A percentile compares a stretch with the other conserved stretches of the same genome.
These are phyloP conservation scores for Astyanax mexicanus DNA, from an alignment of 2,797 vertebrate species.

Conservation along the genomic window DNA sequence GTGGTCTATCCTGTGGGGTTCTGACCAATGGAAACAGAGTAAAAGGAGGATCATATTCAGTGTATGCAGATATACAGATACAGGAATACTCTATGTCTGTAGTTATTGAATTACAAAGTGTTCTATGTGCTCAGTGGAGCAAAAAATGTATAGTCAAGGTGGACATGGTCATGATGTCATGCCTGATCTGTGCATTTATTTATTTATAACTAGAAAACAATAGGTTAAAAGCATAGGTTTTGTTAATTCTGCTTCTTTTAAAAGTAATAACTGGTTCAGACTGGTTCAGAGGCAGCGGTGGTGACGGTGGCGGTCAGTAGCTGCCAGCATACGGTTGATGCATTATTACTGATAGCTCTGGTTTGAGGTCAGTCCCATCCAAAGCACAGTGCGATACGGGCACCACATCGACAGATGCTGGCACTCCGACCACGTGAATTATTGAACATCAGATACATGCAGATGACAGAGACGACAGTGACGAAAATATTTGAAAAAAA, in stretches of 20 bases:
- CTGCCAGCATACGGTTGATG: neutral
- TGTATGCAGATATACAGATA: too few species aligned
- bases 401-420: conserved; percentile 21
- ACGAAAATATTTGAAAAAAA: conserved; percentile 44
- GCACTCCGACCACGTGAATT: conserved; percentile 36
- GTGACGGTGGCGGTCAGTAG: neutral
- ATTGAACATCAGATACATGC: conserved; percentile 32
- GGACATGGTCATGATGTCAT: too few species aligned
- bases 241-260: neutral
- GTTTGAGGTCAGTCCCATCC: conserved; percentile 27
- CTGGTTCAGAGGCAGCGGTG: neutral
- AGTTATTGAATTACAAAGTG: too few species aligned
- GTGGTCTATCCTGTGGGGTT: too few species aligned
- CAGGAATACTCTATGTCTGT: too few species aligned
- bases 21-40: too few species aligned
- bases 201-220: too few species aligned
- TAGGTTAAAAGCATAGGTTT: neutral
- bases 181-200: too few species aligned
- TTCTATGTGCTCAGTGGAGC: too few species aligned
- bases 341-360: conserved; percentile 18
- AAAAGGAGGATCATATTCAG: too few species aligned
- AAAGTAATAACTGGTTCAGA: neutral
- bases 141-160: too few species aligned
- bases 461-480: conserved; percentile 41
- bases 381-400: neutral